Conservation (phyloP, 1,140 invertebrate species). For the Helicoverpa armigera region DNA sequence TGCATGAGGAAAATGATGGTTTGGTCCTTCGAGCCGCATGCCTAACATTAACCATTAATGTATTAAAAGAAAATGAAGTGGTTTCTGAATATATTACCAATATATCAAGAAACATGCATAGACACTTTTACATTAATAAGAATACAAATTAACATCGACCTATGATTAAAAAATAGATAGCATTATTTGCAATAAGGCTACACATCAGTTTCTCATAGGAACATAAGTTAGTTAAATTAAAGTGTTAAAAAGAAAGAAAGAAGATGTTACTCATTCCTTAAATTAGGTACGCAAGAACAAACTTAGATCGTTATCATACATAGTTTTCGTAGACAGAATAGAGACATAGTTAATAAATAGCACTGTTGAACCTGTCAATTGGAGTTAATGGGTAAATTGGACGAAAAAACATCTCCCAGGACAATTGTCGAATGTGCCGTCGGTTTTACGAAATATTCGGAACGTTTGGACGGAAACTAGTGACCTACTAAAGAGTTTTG, state of each 20-base stretch:
- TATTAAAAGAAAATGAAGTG: too few relatives aligned
- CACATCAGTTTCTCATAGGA: too few relatives aligned
- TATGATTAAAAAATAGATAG: too few relatives aligned
- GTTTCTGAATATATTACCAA: too few relatives aligned
- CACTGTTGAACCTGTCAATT: conserved; percentile 56
- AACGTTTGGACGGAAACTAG: not conserved
- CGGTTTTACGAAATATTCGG: conserved; percentile 25
- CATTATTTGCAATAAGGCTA: too few relatives aligned
- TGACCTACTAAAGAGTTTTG: conserved; percentile 12
- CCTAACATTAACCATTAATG: not conserved
- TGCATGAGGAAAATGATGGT: not conserved
- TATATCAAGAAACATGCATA: too few relatives aligned
- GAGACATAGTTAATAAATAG: conserved; percentile 53
- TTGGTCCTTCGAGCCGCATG: not conserved
- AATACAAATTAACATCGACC: too few relatives aligned
- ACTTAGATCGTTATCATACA: conserved; percentile 17
- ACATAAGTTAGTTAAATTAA: too few relatives aligned
- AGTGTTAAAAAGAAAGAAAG: too few relatives aligned
- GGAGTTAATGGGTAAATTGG: conserved; percentile 55
- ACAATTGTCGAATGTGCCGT: conserved; percentile 43
- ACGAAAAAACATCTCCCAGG: conserved; percentile 53
- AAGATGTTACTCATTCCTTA: not conserved
- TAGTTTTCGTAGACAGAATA: conserved; percentile 32
- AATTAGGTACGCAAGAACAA: not conserved
- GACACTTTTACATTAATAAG: too few relatives aligned